Evolutionary conservation across 2,888 invertebrate species (phyloP).

Genomic region (Drosophila pseudotalamancana): DNA sequence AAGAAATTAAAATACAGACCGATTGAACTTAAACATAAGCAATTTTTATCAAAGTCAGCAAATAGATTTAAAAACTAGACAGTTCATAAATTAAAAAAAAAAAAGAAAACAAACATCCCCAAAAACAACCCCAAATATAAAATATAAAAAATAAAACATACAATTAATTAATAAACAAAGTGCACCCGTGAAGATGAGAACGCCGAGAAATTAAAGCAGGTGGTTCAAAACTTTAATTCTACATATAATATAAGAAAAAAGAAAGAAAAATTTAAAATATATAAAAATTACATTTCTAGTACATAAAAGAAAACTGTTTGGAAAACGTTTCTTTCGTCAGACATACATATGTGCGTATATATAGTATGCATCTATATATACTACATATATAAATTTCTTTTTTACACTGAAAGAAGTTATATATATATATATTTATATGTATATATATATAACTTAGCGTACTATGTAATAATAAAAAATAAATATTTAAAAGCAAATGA

Average conservation of each 20-base stretch:
- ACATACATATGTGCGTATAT: constrained; percentile 28
- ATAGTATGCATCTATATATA: constrained; percentile 12
- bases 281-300: constrained; percentile 37
- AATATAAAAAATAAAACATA: background rate
- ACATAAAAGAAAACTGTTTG: constrained; percentile 54
- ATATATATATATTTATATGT: too few relatives aligned
- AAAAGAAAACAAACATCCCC: constrained; percentile 21
- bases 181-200: constrained; percentile 30
- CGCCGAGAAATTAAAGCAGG: constrained; percentile 4
- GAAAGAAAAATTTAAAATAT: background rate
- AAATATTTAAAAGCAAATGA: constrained; percentile 66
- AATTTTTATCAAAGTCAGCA: constrained; percentile 60
- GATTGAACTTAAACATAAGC: constrained; percentile 61
- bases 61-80: constrained; percentile 39
- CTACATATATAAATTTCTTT: constrained; percentile 60
- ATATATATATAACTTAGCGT: constrained; percentile 49
- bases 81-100: too few relatives aligned
- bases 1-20: constrained; percentile 8
- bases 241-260: constrained; percentile 27
- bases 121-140: constrained; percentile 7
- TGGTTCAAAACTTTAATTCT: constrained; percentile 34
- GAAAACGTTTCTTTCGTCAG: constrained; percentile 59
- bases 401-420: constrained; percentile 64
- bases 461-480: constrained; percentile 55
- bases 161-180: constrained; percentile 7